A percentile compares a stretch with the other conserved stretches of the same genome.
Conservation (phyloP, 2,113 vertebrate genomes). For the Melanotaenia duboulayi region DNA sequence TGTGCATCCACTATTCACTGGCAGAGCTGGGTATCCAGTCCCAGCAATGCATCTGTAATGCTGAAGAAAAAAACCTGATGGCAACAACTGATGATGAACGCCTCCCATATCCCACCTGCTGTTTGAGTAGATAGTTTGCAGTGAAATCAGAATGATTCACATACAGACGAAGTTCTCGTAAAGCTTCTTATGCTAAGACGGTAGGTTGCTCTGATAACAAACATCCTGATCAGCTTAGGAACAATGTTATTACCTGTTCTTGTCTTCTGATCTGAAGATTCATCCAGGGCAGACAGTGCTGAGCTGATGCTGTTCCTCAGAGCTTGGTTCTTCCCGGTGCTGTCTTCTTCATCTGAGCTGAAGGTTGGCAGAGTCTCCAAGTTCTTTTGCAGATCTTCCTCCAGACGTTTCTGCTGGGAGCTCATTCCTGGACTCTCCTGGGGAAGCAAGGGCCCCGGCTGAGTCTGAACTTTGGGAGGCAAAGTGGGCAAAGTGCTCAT, state of each 20-base stretch:
- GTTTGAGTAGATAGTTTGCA: too few species aligned
- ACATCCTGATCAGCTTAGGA: neutral
- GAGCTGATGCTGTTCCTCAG: constrained; percentile 91
- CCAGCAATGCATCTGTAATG: neutral
- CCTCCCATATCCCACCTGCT: too few species aligned
- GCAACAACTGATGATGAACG: neutral
- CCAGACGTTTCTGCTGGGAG: constrained; percentile 86
- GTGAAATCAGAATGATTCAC: too few species aligned
- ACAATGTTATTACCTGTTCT: constrained; percentile 83
- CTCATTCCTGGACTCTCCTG: constrained; percentile 79
- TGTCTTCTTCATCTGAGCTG: constrained; percentile 97
- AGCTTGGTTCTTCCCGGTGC: constrained; percentile 89
- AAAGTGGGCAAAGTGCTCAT: constrained; percentile 79
- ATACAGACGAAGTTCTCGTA: neutral
- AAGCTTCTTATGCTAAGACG: neutral
- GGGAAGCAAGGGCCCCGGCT: constrained; percentile 67
- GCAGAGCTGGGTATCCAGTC: too few species aligned
- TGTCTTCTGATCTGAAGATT: constrained; percentile 88
- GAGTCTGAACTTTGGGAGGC: constrained; percentile 78
- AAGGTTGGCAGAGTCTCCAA: constrained; percentile 91
- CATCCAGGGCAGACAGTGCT: constrained; percentile 88
- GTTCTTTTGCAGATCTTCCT: constrained; percentile 91
- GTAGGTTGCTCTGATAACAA: neutral
- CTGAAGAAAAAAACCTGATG: neutral
- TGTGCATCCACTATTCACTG: too few species aligned